Percentiles rank a stretch among this genome's conserved stretches.
Conservation (phyloP, 2,888 invertebrate species). For the Drosophila nr. perissopoda region DNA sequence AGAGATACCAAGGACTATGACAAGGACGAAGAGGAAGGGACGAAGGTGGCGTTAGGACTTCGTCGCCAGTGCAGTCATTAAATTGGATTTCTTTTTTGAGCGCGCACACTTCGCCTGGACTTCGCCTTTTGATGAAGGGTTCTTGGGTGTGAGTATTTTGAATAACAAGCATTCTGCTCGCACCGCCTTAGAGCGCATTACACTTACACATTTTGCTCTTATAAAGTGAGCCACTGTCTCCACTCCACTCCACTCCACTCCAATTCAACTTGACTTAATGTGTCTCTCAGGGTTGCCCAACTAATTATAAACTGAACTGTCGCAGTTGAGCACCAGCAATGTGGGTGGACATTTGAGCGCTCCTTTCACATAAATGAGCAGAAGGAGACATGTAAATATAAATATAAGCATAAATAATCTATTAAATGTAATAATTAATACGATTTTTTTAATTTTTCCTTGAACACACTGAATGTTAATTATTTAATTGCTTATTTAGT, state of each 20-base stretch:
- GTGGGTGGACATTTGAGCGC: not conserved
- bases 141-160: constrained; percentile 57
- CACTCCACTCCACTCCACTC: constrained; percentile 2
- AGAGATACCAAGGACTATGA: not conserved
- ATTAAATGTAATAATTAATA: not conserved
- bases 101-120: constrained; percentile 25
- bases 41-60: constrained; percentile 5
- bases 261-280: constrained; percentile 13
- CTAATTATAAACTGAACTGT: constrained; percentile 24
- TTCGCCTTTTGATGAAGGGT: constrained; percentile 52
- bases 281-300: constrained; percentile 2
- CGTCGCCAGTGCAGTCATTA: constrained; percentile 70
- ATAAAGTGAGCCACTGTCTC: constrained; percentile 1
- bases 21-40: not conserved
- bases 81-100: constrained; percentile 77
- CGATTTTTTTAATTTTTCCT: not conserved
- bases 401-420: not conserved
- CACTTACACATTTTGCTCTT: constrained; percentile 23
- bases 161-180: constrained; percentile 57
- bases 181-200: constrained; percentile 32
- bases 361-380: not conserved
- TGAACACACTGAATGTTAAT: not conserved
- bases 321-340: not conserved
- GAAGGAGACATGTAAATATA: not conserved
- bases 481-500: not conserved